These are phyloP conservation scores for Rhingia campestris DNA, from an alignment of 2,888 invertebrate species.

Conservation along the genomic window DNA sequence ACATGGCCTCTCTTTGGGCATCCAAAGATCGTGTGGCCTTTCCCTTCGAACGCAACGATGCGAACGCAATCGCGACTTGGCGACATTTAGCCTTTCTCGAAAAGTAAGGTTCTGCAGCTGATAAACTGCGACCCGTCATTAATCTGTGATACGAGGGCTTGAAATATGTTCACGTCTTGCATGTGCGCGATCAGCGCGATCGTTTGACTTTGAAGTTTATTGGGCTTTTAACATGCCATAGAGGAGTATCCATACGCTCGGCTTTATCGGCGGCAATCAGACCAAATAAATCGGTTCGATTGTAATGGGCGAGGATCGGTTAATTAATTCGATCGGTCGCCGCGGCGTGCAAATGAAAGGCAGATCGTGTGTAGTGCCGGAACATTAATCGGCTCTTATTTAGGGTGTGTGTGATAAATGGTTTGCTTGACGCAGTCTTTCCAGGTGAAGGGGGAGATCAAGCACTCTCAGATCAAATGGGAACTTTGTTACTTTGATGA, in stretches of 20 bases:
- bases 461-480: constrained; percentile 40
- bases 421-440: constrained; percentile 57
- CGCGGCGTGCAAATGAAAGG: constrained; percentile 71
- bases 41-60: constrained; percentile 34
- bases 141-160: constrained; percentile 4
- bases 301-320: constrained; percentile 71
- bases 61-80: constrained; percentile 1
- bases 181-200: constrained; percentile 51
- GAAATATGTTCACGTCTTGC: constrained; percentile 21
- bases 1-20: constrained; percentile 9
- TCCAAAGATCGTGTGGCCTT: constrained; percentile 30
- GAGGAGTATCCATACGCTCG: constrained; percentile 11
- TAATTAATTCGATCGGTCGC: constrained; percentile 70
- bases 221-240: constrained; percentile 54
- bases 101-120: constrained; percentile 10
- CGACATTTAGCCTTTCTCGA: constrained; percentile 53
- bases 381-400: constrained; percentile 67
- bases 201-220: constrained; percentile 61
- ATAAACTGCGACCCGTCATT: constrained; percentile 51
- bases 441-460: constrained; percentile 48
- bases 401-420: constrained; percentile 71
- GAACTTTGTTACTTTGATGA: constrained; percentile 29
- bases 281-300: constrained; percentile 72
- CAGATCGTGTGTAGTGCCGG: constrained; percentile 66
- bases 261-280: constrained; percentile 64